Percentiles rank a stretch among this genome's conserved stretches.
Evolutionary conservation across 1,140 invertebrate genomes (phyloP).

Genomic region (Drosophila asahinai): DNA sequence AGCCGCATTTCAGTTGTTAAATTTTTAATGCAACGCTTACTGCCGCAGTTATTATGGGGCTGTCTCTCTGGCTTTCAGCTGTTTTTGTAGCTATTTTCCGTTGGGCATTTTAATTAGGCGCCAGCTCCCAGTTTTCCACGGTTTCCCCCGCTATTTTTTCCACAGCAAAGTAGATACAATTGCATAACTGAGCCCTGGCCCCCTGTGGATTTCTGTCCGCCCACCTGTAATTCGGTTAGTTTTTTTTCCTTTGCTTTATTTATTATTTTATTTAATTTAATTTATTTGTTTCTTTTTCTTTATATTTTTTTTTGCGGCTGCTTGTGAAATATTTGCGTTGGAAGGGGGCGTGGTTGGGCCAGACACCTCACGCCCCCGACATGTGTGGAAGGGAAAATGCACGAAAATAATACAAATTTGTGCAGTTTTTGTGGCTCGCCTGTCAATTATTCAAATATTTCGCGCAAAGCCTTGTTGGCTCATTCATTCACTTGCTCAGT

Average conservation of each 20-base stretch:
- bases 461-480: constrained; percentile 14
- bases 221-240: constrained; percentile 27
- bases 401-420: constrained; percentile 39
- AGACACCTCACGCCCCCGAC: constrained; percentile 13
- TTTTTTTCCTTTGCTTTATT: background rate
- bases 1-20: constrained; percentile 51
- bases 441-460: constrained; percentile 75
- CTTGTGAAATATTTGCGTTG: constrained; percentile 47
- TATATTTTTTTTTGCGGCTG: constrained; percentile 1
- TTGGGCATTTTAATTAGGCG: constrained; percentile 62
- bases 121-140: background rate
- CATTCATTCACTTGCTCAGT: constrained; percentile 30
- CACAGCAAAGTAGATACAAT: constrained; percentile 20
- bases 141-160: constrained; percentile 2
- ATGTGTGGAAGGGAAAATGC: constrained; percentile 7
- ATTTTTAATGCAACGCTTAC: constrained; percentile 57
- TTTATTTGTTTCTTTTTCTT: background rate
- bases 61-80: background rate
- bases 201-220: background rate
- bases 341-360: background rate
- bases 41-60: constrained; percentile 16
- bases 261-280: constrained; percentile 5
- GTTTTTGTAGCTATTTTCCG: constrained; percentile 16
- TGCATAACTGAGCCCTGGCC: constrained; percentile 37
- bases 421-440: constrained; percentile 44